A percentile compares a stretch with the other conserved stretches of the same genome.
phyloP scores from a whole-genome alignment of 2,797 vertebrate genomes.

The Florisuga fusca region DNA sequence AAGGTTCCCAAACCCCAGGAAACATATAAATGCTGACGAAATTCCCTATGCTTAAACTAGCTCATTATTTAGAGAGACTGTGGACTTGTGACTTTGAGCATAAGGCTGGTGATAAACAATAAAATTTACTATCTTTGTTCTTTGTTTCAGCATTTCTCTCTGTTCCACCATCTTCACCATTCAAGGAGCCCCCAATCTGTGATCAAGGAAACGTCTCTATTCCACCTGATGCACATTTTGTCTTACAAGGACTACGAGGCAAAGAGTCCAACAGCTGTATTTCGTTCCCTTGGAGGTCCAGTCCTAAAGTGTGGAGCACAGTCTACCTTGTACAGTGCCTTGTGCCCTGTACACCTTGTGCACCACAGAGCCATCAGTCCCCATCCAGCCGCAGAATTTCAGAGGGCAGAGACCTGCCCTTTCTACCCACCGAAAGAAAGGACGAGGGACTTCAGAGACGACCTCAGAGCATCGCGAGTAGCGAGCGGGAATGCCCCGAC shows the following conservation, averaged over 20 bases:
- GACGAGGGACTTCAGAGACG: neutral
- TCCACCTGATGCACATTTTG: neutral
- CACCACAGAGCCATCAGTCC: neutral
- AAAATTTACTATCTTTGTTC: neutral
- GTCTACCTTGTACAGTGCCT: accelerated
- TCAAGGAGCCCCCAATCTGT: accelerated
- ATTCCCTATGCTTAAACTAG: neutral
- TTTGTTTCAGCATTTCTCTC: neutral
- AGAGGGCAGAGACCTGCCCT: neutral
- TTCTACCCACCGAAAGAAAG: accelerated
- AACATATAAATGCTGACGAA: neutral
- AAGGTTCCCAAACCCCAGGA: neutral
- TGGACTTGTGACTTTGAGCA: neutral
- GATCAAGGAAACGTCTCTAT: neutral
- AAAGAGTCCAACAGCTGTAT: neutral
- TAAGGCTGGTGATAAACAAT: neutral
- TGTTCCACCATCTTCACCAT: neutral
- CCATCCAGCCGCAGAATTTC: neutral
- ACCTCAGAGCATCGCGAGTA: accelerated
- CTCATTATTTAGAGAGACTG: accelerated
- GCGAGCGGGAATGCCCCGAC: accelerated
- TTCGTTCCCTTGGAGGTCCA: accelerated
- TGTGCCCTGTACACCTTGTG: neutral
- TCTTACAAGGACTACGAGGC: neutral
- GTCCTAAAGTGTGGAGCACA: neutral